Conservation (phyloP, 1,140 invertebrate species). For the Plectrocnemia conspersa region DNA sequence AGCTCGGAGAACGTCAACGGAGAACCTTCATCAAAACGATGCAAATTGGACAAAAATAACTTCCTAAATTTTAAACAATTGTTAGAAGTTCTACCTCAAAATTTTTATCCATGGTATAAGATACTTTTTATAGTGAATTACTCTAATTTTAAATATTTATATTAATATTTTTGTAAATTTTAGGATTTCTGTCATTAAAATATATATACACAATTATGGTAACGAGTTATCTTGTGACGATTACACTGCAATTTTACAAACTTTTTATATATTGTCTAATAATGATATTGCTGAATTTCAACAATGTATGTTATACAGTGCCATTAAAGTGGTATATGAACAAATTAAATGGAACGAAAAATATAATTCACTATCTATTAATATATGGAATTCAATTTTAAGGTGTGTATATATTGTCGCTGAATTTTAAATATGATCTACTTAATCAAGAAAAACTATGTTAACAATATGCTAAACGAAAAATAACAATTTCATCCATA, state of each 20-base stretch:
- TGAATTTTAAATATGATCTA: no score
- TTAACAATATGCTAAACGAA: no score
- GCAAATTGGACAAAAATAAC: slow-evolving; percentile 19
- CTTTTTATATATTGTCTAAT: slow-evolving; percentile 36
- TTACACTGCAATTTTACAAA: slow-evolving; percentile 35
- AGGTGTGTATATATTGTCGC: no score
- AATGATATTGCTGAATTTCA: slow-evolving; percentile 33
- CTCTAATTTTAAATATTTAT: slow-evolving; percentile 6
- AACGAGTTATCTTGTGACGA: slow-evolving; percentile 34
- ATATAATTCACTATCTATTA: slow-evolving; percentile 26
- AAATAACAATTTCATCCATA: neutral
- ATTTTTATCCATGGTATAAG: slow-evolving; percentile 42
- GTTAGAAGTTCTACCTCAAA: slow-evolving; percentile 38
- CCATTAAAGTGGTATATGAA: slow-evolving; percentile 36
- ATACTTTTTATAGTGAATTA: neutral
- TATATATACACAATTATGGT: slow-evolving; percentile 41
- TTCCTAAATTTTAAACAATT: slow-evolving; percentile 26
- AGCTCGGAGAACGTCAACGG: neutral
- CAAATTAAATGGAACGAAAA: slow-evolving; percentile 33
- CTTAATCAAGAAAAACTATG: no score
- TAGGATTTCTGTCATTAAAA: slow-evolving; percentile 41
- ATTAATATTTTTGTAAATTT: slow-evolving; percentile 26
- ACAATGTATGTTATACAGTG: slow-evolving; percentile 38
- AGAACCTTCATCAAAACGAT: slow-evolving; percentile 13
- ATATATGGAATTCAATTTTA: slow-evolving; percentile 45